Evolutionary conservation across 2,797 vertebrate species (phyloP).

Genomic region (Pipistrellus nathusii): DNA sequence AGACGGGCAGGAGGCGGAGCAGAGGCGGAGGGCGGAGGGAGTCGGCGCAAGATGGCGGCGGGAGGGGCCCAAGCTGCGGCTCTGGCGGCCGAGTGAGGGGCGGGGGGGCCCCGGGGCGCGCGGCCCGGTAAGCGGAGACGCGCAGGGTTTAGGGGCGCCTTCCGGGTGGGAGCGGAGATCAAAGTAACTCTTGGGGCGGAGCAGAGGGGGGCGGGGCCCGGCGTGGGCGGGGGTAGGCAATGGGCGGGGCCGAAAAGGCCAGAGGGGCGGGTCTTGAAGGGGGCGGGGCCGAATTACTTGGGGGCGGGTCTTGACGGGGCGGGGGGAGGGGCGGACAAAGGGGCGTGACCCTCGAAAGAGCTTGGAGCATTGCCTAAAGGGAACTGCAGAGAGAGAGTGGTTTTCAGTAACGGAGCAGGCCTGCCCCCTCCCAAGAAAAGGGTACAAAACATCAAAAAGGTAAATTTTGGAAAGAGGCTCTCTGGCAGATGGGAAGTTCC

Average conservation of each 20-base stretch:
- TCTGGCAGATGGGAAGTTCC: background rate
- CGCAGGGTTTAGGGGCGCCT: slow-evolving; percentile 64
- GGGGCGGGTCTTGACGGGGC: background rate
- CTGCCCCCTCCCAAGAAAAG: background rate
- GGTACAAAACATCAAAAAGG: background rate
- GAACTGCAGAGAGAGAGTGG: background rate
- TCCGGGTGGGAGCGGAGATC: slow-evolving; percentile 62
- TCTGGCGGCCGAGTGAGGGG: slow-evolving; percentile 76
- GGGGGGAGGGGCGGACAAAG: background rate
- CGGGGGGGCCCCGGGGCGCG: slow-evolving; percentile 78
- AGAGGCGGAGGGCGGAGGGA: slow-evolving; percentile 78
- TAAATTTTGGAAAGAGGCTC: slow-evolving; percentile 38
- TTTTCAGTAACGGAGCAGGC: background rate
- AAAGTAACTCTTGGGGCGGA: slow-evolving; percentile 61
- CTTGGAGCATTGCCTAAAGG: background rate
- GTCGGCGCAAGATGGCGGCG: slow-evolving; percentile 84
- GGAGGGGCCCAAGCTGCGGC: slow-evolving; percentile 78
- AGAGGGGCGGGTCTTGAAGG: background rate
- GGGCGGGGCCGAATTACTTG: background rate
- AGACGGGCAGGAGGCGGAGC: slow-evolving; percentile 67
- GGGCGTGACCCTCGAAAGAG: background rate
- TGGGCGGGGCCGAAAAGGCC: slow-evolving; percentile 8
- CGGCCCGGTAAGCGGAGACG: slow-evolving; percentile 80
- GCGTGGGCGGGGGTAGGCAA: slow-evolving; percentile 34
- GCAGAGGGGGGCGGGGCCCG: slow-evolving; percentile 73